Evolutionary conservation across 2,888 invertebrate species (phyloP), one percentile per base, ranked within the genome.

Genomic region (Leucophenga montana): DNA sequence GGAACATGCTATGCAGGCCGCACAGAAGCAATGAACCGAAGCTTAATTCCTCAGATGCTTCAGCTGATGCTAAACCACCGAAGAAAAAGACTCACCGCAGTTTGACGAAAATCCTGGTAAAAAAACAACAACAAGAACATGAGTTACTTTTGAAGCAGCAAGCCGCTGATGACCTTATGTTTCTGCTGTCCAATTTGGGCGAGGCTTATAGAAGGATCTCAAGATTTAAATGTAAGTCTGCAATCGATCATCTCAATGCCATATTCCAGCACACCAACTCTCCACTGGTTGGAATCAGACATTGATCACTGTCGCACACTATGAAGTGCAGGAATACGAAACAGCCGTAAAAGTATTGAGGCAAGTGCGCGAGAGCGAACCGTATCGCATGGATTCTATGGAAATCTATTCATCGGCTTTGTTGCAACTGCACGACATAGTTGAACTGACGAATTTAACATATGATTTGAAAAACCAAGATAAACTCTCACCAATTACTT

Each of bases 381-480:
- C 97, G 0, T 92, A 94, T 88, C 93, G 96, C 73, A 91, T 96
- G 68, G 94, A 96, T 75, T 94, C 95, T 67, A 95, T 98, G 95
- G 99, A 99, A 87, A 93, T 96, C 77, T 97, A 97, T 87, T 97
- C 97, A 82, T 97, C 98, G 8, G 95, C 97, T 54, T 90, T 99
- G 79, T 99, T 99, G 99, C 98, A 99, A 89, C 90, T 98, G 77
- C 98, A 98, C 27, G 92, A 92, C 65, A 97, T 97, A 88, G 95
- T 97, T 0, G 93, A 95, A 79, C 88, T 96, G n/a, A 95, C 95
- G 11, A 93, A 95, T 1, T 89, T 96, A 75, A 94, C 95, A 11
- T 95, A 96, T 89, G 95, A 96, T 85, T 89, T 97, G 77, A 93
- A 95, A 67, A 92, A 92, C 78, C 91, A 93, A 80, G 93, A 95